Conservation (phyloP, 1,140 invertebrate genomes). For the Acromyrmex heyeri region DNA sequence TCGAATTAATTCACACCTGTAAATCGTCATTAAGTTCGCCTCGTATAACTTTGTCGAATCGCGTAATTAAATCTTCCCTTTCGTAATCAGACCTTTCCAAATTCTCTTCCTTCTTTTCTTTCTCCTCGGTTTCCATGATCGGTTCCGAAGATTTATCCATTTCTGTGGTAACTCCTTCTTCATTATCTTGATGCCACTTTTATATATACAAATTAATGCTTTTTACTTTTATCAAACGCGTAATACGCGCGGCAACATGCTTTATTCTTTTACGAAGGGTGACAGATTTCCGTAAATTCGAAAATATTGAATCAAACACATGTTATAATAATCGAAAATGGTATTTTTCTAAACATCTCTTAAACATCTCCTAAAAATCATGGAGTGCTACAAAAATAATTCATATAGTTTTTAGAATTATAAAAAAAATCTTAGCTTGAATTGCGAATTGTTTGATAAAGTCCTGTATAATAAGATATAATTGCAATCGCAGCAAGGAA, state of each 20-base stretch:
- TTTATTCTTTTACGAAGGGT: conserved; percentile 40
- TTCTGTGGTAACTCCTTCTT: conserved; percentile 68
- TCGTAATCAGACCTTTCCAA: conserved; percentile 54
- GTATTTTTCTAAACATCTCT: not conserved
- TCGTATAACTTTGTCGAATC: conserved; percentile 81
- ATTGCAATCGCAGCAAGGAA: not conserved
- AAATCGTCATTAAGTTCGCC: conserved; percentile 77
- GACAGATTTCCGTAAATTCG: conserved; percentile 37
- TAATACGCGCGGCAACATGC: conserved; percentile 46
- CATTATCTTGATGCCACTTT: conserved; percentile 73
- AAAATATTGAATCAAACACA: not conserved
- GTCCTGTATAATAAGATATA: not conserved
- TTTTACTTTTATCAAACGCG: conserved; percentile 18
- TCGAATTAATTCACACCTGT: conserved; percentile 76
- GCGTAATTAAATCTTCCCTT: conserved; percentile 81
- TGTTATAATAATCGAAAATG: not conserved
- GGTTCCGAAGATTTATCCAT: conserved; percentile 75
- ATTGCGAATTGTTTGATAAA: not conserved
- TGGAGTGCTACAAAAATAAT: not conserved
- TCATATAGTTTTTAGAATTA: not conserved
- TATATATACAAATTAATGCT: conserved; percentile 59
- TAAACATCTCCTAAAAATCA: not conserved
- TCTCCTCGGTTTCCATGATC: conserved; percentile 72
- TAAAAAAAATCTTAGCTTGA: not conserved
- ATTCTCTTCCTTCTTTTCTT: conserved; percentile 73